Percentiles rank a stretch among this genome's conserved stretches.
phyloP scores from a whole-genome alignment of 2,888 invertebrate genomes.

The Melanophora roralis region DNA sequence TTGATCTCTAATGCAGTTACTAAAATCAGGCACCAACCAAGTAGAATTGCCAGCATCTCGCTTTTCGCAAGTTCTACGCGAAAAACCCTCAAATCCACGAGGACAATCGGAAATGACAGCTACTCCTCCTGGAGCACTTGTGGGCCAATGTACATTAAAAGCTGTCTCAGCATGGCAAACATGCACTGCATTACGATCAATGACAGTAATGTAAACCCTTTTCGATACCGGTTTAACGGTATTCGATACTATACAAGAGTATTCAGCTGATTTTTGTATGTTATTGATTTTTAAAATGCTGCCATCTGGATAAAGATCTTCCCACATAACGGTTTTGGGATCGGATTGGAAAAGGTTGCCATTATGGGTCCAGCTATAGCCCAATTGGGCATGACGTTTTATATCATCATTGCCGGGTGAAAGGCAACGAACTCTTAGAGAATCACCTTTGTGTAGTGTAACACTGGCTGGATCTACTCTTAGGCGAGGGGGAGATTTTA shows the following conservation, averaged over 20 bases:
- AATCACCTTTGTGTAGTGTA: constrained; percentile 80
- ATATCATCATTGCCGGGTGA: constrained; percentile 82
- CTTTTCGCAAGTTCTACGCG: constrained; percentile 80
- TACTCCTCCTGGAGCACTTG: constrained; percentile 84
- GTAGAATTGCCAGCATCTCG: constrained; percentile 82
- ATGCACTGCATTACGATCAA: constrained; percentile 80
- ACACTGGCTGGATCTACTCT: constrained; percentile 83
- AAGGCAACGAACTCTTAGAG: constrained; percentile 79
- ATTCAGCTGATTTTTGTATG: constrained; percentile 87
- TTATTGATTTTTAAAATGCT: constrained; percentile 88
- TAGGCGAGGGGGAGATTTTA: constrained; percentile 81
- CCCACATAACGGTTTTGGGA: constrained; percentile 88
- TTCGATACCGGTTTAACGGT: constrained; percentile 79
- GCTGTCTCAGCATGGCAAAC: constrained; percentile 80
- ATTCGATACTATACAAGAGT: constrained; percentile 84
- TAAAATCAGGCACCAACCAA: constrained; percentile 88
- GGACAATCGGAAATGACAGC: constrained; percentile 83
- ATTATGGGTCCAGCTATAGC: constrained; percentile 91
- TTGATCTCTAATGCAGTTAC: constrained; percentile 83
- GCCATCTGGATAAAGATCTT: constrained; percentile 89
- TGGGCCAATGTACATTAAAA: constrained; percentile 81
- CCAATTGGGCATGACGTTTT: constrained; percentile 81
- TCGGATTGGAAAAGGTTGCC: constrained; percentile 84
- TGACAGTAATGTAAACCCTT: constrained; percentile 82
- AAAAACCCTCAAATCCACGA: constrained; percentile 78